Conservation (phyloP, 2,797 vertebrate species). For the Enteromius paludinosus region DNA sequence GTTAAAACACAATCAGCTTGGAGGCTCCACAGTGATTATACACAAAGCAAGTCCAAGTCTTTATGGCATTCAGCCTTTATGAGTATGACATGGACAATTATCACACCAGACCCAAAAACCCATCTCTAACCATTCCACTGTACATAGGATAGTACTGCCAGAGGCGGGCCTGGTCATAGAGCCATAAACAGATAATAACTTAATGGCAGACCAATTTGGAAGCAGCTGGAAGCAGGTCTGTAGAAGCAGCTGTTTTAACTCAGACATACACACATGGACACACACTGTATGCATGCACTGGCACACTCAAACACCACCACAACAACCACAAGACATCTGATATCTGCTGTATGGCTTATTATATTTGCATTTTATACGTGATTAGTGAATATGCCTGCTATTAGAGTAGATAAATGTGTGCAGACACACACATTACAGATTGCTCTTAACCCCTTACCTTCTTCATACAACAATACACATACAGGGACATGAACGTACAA, state of each 20-base stretch:
- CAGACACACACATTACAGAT: conserved; percentile 17
- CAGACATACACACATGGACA: conserved; percentile 58
- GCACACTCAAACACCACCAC: conserved; percentile 44
- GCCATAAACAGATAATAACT: conserved; percentile 87
- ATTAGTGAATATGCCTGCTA: conserved; percentile 22
- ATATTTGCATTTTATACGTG: conserved; percentile 37
- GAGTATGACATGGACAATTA: conserved; percentile 61
- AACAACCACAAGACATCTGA: conserved; percentile 42
- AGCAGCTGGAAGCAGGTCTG: conserved; percentile 85
- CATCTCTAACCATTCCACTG: conserved; percentile 64
- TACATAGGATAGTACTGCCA: conserved; percentile 72
- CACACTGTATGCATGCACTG: conserved; percentile 40
- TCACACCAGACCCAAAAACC: conserved; percentile 64
- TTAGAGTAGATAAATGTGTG: conserved; percentile 1
- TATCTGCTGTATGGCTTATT: conserved; percentile 19
- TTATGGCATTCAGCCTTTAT: conserved; percentile 30
- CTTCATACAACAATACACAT: background rate
- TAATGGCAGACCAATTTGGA: conserved; percentile 88
- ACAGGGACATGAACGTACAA: background rate
- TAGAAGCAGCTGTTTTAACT: conserved; percentile 85
- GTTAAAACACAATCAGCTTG: background rate
- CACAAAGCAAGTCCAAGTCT: conserved; percentile 18
- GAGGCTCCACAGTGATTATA: conserved; percentile 9
- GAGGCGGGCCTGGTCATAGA: conserved; percentile 74
- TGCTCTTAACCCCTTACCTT: background rate